A percentile compares a stretch with the other conserved stretches of the same genome.
phyloP scores from a whole-genome alignment of 2,113 vertebrate species.

The Mugil cephalus region DNA sequence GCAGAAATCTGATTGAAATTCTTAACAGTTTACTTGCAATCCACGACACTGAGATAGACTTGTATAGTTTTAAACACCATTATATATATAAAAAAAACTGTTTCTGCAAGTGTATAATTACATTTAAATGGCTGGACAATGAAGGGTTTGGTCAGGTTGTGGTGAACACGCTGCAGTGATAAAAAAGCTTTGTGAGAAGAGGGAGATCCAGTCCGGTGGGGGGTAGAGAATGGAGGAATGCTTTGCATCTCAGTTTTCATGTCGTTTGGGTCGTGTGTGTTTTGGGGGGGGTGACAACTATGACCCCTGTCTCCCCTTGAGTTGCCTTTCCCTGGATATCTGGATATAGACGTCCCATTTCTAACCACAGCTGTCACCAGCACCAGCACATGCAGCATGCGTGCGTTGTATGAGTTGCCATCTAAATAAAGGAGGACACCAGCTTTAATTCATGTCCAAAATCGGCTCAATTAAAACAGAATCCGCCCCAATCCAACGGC shows the following conservation, averaged over 20 bases:
- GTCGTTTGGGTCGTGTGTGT: constrained; percentile 60
- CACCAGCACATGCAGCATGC: constrained; percentile 4
- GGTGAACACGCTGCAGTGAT: constrained; percentile 30
- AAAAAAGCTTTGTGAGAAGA: constrained; percentile 25
- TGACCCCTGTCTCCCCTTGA: constrained; percentile 62
- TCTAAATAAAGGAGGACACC: constrained; percentile 41
- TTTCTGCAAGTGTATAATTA: constrained; percentile 42
- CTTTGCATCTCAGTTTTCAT: constrained; percentile 75
- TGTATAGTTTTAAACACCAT: constrained; percentile 2
- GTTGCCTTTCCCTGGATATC: constrained; percentile 64
- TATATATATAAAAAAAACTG: constrained; percentile 16
- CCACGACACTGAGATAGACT: not conserved
- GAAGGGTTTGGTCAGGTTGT: constrained; percentile 50
- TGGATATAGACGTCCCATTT: constrained; percentile 72
- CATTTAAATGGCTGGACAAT: constrained; percentile 50
- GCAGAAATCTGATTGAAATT: constrained; percentile 26
- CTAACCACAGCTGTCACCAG: constrained; percentile 78
- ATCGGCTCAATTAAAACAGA: constrained; percentile 33
- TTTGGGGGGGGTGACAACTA: constrained; percentile 52
- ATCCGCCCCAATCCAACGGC: constrained; percentile 6
- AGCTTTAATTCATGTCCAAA: constrained; percentile 57
- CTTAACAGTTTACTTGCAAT: not conserved
- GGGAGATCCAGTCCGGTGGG: not conserved
- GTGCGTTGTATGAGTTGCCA: constrained; percentile 14
- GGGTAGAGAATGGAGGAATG: constrained; percentile 55